Percentiles rank a stretch among this genome's conserved stretches.
Evolutionary conservation across 2,113 vertebrate species (phyloP).

Genomic region (Athene cunicularia): DNA sequence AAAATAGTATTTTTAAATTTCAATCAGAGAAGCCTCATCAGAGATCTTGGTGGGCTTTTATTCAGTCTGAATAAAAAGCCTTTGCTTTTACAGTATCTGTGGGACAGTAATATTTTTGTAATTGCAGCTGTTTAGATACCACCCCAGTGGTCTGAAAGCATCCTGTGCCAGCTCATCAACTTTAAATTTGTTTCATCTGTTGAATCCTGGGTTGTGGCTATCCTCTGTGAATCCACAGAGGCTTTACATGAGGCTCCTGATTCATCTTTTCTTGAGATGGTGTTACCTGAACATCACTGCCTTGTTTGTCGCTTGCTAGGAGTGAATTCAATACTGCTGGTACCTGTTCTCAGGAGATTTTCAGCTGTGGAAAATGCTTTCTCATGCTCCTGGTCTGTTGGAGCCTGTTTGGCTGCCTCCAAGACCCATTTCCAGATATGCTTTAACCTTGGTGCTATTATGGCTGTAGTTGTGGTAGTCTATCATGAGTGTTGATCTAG

Average conservation of each 20-base stretch:
- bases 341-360: background rate
- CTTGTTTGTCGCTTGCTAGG: background rate
- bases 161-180: background rate
- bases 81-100: background rate
- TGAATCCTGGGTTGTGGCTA: background rate
- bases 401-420: background rate
- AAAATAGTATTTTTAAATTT: background rate
- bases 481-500: background rate
- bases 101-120: background rate
- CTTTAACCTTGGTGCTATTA: background rate
- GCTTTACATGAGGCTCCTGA: background rate
- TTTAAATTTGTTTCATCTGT: background rate
- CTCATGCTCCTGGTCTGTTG: background rate
- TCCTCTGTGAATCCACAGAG: background rate
- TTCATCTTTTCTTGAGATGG: background rate
- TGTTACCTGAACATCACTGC: background rate
- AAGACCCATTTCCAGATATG: background rate
- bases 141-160: background rate
- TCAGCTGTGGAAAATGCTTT: background rate
- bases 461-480: background rate
- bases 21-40: background rate
- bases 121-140: background rate
- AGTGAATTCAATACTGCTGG: background rate
- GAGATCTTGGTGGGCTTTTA: background rate
- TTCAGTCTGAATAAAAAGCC: background rate